Evolutionary conservation across 2,888 invertebrate species (phyloP), one percentile per base, ranked within the genome.

Genomic region (Argyresthia goedartella): DNA sequence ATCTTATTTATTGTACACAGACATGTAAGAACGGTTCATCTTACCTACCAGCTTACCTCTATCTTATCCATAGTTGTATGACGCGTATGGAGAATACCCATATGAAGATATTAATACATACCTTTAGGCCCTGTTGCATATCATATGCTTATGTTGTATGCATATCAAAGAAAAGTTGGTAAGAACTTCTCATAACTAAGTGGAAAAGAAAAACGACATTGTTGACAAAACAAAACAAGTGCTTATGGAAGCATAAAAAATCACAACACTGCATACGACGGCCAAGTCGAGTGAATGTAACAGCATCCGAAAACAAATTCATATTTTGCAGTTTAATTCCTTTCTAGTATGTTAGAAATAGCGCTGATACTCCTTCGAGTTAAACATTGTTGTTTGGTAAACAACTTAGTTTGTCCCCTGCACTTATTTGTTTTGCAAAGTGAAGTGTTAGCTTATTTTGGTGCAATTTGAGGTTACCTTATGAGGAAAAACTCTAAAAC

Each of bases 231-330:
- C 49, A 49, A 49, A 49, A 16, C 36, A 8, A 35, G 25, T 25
- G 49, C 16, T n/a, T 13, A 35, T 36, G 69, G 66, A 65, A 57
- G 60, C 60, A 63, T 63, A 73, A 69, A 67, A 73, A 73, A 63
- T 71, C 75, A 74, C 67, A 69, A 64, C 67, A 61, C 64, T 65
- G 66, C 63, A 62, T 63, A 58, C 61, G 71, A 73, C 73, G 68
- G 64, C 57, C 64, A 65, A 66, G 69, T 65, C 64, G 59, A 60
- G 65, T 67, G 60, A 61, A 68, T 69, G 70, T 4, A 6, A 25
- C 73, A 41, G 8, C 6, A 13, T 41, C 11, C 41, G 2, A 41
- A 41, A 41, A 10, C 10, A 13, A 41, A 10, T 41, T 41, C 13
- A 13, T 41, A 11, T 11, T 11, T 41, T 41, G 4, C 41, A 41